Conservation (phyloP, 2,888 invertebrate species). For the Cantharis rufa region DNA sequence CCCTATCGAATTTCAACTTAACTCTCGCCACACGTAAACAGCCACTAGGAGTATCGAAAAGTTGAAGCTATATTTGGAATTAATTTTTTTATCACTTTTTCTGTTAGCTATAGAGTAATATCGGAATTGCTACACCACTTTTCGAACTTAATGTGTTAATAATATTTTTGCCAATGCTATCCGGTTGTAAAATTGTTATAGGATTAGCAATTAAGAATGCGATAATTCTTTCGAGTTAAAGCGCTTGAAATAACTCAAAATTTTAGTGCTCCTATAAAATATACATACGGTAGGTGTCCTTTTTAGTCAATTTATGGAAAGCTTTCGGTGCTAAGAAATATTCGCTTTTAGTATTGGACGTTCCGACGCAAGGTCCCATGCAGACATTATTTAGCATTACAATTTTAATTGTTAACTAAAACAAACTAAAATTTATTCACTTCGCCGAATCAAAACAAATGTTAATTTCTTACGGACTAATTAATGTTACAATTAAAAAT, state of each 20-base stretch:
- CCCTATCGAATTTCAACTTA: conserved; percentile 4
- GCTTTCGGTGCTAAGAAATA: not conserved
- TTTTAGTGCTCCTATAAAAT: not conserved
- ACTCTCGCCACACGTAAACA: conserved; percentile 2
- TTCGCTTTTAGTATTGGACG: not conserved
- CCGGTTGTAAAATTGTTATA: not conserved
- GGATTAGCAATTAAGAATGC: not conserved
- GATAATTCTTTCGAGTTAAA: too few species aligned
- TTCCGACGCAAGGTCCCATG: not conserved
- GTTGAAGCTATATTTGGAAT: not conserved
- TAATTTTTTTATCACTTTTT: not conserved
- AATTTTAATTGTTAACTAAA: not conserved
- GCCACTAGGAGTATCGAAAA: not conserved
- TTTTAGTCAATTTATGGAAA: not conserved
- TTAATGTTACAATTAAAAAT: not conserved
- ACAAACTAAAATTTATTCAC: not conserved
- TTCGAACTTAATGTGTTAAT: not conserved
- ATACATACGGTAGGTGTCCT: not conserved
- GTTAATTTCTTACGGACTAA: not conserved
- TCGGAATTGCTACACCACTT: not conserved
- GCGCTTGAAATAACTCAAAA: not conserved
- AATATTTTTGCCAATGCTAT: not conserved
- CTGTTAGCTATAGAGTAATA: not conserved
- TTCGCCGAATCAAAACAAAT: not conserved
- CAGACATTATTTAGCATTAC: not conserved